A percentile compares a stretch with the other conserved stretches of the same genome.
Conservation (phyloP, 2,888 invertebrate genomes). For the Phymatocera aterrima region DNA sequence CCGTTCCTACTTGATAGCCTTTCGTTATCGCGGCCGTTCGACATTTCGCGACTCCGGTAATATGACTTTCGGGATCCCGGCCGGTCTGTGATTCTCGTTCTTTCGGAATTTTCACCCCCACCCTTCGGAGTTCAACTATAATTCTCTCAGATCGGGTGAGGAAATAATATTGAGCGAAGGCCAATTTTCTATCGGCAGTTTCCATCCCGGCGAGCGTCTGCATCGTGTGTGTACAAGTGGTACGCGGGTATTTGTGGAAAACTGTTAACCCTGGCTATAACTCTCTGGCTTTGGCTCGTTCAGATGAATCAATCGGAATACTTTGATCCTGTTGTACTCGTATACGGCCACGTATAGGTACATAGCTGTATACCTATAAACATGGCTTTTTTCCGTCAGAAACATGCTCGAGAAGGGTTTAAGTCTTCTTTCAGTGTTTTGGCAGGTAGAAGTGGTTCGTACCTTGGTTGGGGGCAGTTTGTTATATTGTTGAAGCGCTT, state of each 20-base stretch:
- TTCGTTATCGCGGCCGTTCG: too few relatives aligned
- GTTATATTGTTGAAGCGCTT: not conserved
- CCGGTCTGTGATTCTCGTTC: too few relatives aligned
- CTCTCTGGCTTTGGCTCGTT: not conserved
- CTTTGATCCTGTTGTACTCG: not conserved
- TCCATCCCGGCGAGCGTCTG: too few relatives aligned
- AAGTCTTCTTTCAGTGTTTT: slow-evolving; percentile 8
- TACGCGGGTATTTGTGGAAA: not conserved
- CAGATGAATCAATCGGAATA: slow-evolving; percentile 29
- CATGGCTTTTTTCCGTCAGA: slow-evolving; percentile 19
- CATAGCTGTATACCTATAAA: not conserved
- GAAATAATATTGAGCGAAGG: too few relatives aligned
- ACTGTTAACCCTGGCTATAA: not conserved
- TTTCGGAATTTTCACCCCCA: too few relatives aligned
- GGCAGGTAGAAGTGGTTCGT: slow-evolving; percentile 35
- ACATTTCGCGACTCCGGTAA: too few relatives aligned
- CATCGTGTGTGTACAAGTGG: not conserved
- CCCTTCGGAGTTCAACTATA: too few relatives aligned
- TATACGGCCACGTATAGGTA: not conserved
- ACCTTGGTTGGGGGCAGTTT: slow-evolving; percentile 14
- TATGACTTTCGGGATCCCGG: too few relatives aligned
- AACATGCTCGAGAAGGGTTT: slow-evolving; percentile 12
- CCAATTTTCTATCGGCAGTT: too few relatives aligned
- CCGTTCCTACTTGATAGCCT: too few relatives aligned
- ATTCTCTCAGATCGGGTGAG: too few relatives aligned